These are phyloP conservation scores for Menidia menidia DNA, from an alignment of 2,797 vertebrate species.

Conservation along the genomic window DNA sequence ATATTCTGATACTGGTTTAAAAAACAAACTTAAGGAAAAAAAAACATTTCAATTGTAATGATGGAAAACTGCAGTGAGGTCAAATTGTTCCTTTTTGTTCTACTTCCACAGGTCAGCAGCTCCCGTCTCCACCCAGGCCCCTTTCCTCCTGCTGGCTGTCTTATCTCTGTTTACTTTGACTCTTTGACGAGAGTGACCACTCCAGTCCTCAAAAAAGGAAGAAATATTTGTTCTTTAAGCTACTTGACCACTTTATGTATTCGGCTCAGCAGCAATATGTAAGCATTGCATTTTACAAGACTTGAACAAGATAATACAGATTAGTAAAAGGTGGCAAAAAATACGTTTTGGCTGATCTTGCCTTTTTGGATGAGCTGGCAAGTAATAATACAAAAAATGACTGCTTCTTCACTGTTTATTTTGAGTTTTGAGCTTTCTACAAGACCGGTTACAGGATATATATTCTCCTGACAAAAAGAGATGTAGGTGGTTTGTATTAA, in stretches of 20 bases:
- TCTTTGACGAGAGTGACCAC: not conserved
- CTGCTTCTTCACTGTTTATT: not conserved
- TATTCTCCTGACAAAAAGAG: not conserved
- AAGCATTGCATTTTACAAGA: no score
- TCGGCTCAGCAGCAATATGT: not conserved
- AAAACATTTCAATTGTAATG: not conserved
- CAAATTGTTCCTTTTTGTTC: not conserved
- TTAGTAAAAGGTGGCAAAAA: not conserved
- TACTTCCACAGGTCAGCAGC: conserved; percentile 8
- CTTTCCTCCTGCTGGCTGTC: not conserved
- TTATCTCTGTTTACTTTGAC: not conserved
- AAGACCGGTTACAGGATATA: not conserved
- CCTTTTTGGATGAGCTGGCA: not conserved
- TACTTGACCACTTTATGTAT: not conserved
- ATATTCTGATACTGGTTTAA: not conserved
- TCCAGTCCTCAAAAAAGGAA: not conserved
- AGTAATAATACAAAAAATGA: not conserved
- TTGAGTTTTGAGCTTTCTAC: not conserved
- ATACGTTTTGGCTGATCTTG: no score
- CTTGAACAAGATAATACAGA: not conserved
- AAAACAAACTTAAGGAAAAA: not conserved
- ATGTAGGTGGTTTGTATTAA: not conserved
- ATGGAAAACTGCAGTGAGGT: not conserved
- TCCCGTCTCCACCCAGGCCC: not conserved
- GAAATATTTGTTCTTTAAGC: no score